Base-by-base conservation (phyloP, 2,113 vertebrate species). In the Scopus umbretta region DNA sequence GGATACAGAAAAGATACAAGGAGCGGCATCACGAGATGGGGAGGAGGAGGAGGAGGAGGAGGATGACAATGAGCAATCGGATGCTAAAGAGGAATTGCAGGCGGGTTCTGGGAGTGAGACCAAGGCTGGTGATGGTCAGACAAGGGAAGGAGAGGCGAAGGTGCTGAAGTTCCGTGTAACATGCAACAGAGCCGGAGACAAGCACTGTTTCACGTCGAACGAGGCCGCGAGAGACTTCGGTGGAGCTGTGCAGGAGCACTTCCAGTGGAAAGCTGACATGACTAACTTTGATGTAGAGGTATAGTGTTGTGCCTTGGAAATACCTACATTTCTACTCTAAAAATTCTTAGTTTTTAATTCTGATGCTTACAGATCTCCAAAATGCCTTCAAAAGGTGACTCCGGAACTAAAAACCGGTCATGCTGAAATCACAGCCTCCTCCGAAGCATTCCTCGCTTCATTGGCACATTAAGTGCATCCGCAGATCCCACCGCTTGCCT, bases 261-360 rank as follows among this genome's bases (percentile, higher is more conserved):
- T 99, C 96, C 98, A 98, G 93, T 99, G 99, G 99, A 99, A 99
- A 93, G 99, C 99, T 42, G 99, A 99, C 85, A 99, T 99, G 99
- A 99, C 99, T 8, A 99, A 98, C 96, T 99, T 99, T 92, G 99
- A 99, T 91, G 98, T 99, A 14, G 99, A 99, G 99, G 99, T 99
- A 98, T 2, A 10, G 80, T 59, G 40, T 1, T 6, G 9, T 79
- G 27, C 67, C 40, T 59, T 79, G 55, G 19, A 61, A 71, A 34
- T 42, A 18, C 45, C 52, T 25, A 0, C 6, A 0, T 53, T 50
- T 43, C n/a, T 45, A 4, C 17, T 4, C 14, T 9, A 53, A 42
- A 47, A 3, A 11, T 10, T 26, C 30, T 42, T 45, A 21, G 3
- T 42, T 63, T 62, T 36, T 49, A 32, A 8, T 72, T 70, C 52